Conservation (phyloP, 2,888 invertebrate genomes). For the Drosophila neutralis region DNA sequence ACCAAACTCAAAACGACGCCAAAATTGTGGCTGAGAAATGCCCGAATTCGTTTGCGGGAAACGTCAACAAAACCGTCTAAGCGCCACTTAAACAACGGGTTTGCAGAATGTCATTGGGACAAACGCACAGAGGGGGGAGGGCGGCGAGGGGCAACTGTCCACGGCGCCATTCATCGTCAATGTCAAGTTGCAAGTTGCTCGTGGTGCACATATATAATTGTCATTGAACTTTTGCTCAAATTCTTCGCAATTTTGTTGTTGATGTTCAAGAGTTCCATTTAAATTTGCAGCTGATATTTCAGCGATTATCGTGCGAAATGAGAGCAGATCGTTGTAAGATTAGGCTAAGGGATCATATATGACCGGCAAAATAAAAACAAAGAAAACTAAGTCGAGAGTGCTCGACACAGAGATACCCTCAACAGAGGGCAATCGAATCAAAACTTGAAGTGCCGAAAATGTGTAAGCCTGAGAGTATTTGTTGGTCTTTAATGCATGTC, state of each 20-base stretch:
- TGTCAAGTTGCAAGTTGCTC: slow-evolving; percentile 12
- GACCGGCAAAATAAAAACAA: background rate
- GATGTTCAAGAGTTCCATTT: slow-evolving; percentile 2
- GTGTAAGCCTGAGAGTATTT: background rate
- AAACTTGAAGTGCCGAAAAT: background rate
- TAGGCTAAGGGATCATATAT: background rate
- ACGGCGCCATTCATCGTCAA: slow-evolving; percentile 83
- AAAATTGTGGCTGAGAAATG: slow-evolving; percentile 69
- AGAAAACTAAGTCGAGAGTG: background rate
- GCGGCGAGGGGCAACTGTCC: slow-evolving; percentile 44
- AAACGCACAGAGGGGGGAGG: no score
- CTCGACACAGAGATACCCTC: background rate
- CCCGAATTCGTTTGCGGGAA: slow-evolving; percentile 58
- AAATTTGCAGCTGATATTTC: slow-evolving; percentile 24
- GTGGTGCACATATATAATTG: slow-evolving; percentile 31
- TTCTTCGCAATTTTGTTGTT: slow-evolving; percentile 28
- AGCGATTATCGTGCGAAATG: slow-evolving; percentile 13
- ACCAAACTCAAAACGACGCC: slow-evolving; percentile 11
- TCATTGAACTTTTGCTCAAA: slow-evolving; percentile 51
- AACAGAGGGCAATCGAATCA: background rate
- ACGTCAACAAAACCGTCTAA: slow-evolving; percentile 53
- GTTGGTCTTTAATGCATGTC: background rate
- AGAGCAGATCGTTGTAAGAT: slow-evolving; percentile 8
- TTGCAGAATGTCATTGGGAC: slow-evolving; percentile 20
- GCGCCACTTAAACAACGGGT: slow-evolving; percentile 76